Conservation (phyloP, 2,888 invertebrate genomes). For the Lycocerus yunnanus region DNA sequence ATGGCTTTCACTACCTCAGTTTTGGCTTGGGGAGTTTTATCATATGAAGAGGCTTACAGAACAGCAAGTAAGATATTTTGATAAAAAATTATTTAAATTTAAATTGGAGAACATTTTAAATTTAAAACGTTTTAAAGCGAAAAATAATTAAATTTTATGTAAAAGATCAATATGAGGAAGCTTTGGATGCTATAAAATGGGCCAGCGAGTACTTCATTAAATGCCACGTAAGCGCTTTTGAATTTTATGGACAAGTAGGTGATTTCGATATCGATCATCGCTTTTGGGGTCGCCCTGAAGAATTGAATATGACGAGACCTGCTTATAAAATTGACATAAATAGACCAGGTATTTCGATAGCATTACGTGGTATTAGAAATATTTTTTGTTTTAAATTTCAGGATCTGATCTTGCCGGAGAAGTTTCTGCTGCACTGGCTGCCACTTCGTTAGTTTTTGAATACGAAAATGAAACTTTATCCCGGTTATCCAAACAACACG, state of each 20-base stretch:
- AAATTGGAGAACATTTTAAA: not conserved
- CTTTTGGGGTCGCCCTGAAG: slow-evolving; percentile 67
- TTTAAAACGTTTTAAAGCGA: not conserved
- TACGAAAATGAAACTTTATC: slow-evolving; percentile 55
- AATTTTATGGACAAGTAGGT: slow-evolving; percentile 63
- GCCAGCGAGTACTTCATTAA: slow-evolving; percentile 65
- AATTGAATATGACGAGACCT: slow-evolving; percentile 62
- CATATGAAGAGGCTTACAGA: slow-evolving; percentile 58
- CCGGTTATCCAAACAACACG: slow-evolving; percentile 54
- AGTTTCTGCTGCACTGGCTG: slow-evolving; percentile 57
- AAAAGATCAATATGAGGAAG: slow-evolving; percentile 54
- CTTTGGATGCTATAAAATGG: slow-evolving; percentile 60
- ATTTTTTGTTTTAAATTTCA: slow-evolving; percentile 25
- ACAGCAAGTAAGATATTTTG: slow-evolving; percentile 48
- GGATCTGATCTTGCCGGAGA: slow-evolving; percentile 66
- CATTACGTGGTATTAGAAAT: too few species aligned
- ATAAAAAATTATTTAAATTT: not conserved
- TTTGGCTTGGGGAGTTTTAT: slow-evolving; percentile 60
- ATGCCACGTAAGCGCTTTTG: slow-evolving; percentile 58
- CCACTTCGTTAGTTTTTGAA: slow-evolving; percentile 50
- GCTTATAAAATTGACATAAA: slow-evolving; percentile 61
- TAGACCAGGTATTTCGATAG: slow-evolving; percentile 55
- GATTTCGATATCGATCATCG: slow-evolving; percentile 62
- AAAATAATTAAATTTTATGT: slow-evolving; percentile 3
- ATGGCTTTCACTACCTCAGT: slow-evolving; percentile 62